Base-by-base conservation (phyloP, 2,888 invertebrate species). In the Athalia circularis region DNA sequence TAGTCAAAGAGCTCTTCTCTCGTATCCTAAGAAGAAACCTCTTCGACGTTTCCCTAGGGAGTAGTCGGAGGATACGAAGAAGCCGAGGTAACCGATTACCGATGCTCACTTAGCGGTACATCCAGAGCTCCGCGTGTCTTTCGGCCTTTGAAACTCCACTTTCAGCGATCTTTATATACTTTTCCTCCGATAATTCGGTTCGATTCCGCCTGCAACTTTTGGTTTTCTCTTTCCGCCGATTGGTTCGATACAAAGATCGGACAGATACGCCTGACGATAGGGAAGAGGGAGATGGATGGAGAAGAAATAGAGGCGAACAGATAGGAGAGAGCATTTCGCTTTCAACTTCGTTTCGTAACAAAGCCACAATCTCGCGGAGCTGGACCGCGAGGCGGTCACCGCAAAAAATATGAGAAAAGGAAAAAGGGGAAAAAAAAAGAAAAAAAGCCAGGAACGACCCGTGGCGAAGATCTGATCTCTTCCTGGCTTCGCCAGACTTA, bases 281-380 rank as follows among this genome's bases (percentile, higher is more conserved):
- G 15, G 29, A 6, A 13, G 11, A 50, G 68, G 52, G 54, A 15
- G 43, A 29, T 1, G 5, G 7, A 29, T 5, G 43, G 52, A 29
- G 68, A 29, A 29, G 29, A 68, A 54, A 54, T 50, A 61, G 75
- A 52, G n/a, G 29, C 61, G 11, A 61, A 50, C 29, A 50, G 50
- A 52, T 52, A 61, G 64, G 79, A 78, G 80, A 82, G 81, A 82
- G 80, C 82, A 86, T 83, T 85, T 87, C 85, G 85, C 86, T 87
- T 87, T 87, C 87, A 81, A 85, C 82, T 81, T 84, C 82, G 84
- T 86, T 87, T 87, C 87, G 84, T 85, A 87, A 87, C 86, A 84
- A 86, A 87, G 85, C 86, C 86, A 80, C 86, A 85, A 82, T 82
- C 82, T 82, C 82, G 82, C 77, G 67, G 54, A 75, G 77, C 79